Conservation (phyloP, 1,140 invertebrate species). For the Zaprionus lachaisei region DNA sequence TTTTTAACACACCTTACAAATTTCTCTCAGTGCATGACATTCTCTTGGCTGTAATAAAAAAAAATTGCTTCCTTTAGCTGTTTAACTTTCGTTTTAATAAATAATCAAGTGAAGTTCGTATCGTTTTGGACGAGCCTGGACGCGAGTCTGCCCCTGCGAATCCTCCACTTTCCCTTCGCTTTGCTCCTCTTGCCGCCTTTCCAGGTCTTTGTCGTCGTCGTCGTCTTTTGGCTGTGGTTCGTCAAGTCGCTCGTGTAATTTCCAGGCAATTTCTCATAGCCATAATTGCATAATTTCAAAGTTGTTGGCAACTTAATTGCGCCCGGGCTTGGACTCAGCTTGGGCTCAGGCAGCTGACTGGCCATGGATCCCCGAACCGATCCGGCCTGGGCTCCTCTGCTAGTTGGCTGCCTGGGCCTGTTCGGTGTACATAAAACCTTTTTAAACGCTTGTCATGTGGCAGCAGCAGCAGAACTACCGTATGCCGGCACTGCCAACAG, state of each 20-base stretch:
- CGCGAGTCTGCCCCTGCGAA: slow-evolving; percentile 14
- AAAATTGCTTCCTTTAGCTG: slow-evolving; percentile 82
- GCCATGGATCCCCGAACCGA: slow-evolving; percentile 6
- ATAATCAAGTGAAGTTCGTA: slow-evolving; percentile 76
- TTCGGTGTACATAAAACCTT: slow-evolving; percentile 82
- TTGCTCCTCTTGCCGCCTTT: neutral
- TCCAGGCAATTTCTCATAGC: slow-evolving; percentile 83
- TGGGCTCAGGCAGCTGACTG: slow-evolving; percentile 37
- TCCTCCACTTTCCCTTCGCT: neutral
- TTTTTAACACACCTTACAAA: neutral
- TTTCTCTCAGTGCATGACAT: slow-evolving; percentile 11
- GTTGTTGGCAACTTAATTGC: slow-evolving; percentile 84
- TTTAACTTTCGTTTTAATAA: slow-evolving; percentile 83
- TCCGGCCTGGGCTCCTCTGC: neutral
- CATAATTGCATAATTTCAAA: slow-evolving; percentile 84
- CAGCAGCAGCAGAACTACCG: slow-evolving; percentile 41
- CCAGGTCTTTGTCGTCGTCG: slow-evolving; percentile 6
- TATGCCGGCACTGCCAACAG: slow-evolving; percentile 11
- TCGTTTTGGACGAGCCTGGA: slow-evolving; percentile 38
- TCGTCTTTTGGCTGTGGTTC: slow-evolving; percentile 58
- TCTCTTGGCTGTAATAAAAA: slow-evolving; percentile 64
- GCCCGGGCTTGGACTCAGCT: slow-evolving; percentile 23
- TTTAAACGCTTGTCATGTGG: slow-evolving; percentile 80
- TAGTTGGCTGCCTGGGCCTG: slow-evolving; percentile 31
- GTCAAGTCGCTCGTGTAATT: slow-evolving; percentile 80